Evolutionary conservation across 2,113 vertebrate species (phyloP).

Genomic region (Myotis brandtii): DNA sequence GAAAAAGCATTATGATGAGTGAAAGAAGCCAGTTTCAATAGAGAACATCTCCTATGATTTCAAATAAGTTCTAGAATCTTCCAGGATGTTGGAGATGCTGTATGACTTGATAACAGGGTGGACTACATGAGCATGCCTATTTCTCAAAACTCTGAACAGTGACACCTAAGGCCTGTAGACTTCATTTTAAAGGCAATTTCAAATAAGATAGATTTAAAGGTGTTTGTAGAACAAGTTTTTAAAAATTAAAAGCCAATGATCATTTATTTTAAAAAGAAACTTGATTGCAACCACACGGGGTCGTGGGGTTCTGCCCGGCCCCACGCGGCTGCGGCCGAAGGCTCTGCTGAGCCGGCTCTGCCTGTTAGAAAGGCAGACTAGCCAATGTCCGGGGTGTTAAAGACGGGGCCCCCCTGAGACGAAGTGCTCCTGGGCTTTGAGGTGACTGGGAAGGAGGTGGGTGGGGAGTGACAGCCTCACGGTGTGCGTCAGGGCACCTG

Average conservation of each 20-base stretch:
- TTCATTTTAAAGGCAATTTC: neutral
- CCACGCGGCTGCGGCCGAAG: fast-evolving
- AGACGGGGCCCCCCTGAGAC: neutral
- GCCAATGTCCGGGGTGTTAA: neutral
- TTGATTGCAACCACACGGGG: neutral
- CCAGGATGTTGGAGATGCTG: neutral
- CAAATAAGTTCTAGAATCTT: neutral
- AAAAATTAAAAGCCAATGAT: neutral
- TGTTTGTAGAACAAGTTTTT: neutral
- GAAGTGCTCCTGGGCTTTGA: neutral
- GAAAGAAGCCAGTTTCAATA: neutral
- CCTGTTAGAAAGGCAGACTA: neutral
- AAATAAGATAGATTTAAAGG: conserved; percentile 5
- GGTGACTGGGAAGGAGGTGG: neutral
- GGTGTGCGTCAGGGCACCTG: fast-evolving
- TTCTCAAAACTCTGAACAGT: neutral
- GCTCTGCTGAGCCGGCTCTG: neutral
- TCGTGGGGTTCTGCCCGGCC: fast-evolving
- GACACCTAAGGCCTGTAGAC: neutral
- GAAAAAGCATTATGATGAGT: neutral
- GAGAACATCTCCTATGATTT: neutral
- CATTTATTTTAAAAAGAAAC: neutral
- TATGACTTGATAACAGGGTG: neutral
- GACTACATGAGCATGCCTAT: neutral
- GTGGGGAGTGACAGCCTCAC: fast-evolving